These are phyloP conservation scores for Troides aeacus DNA, from an alignment of 2,888 invertebrate species.

Conservation along the genomic window DNA sequence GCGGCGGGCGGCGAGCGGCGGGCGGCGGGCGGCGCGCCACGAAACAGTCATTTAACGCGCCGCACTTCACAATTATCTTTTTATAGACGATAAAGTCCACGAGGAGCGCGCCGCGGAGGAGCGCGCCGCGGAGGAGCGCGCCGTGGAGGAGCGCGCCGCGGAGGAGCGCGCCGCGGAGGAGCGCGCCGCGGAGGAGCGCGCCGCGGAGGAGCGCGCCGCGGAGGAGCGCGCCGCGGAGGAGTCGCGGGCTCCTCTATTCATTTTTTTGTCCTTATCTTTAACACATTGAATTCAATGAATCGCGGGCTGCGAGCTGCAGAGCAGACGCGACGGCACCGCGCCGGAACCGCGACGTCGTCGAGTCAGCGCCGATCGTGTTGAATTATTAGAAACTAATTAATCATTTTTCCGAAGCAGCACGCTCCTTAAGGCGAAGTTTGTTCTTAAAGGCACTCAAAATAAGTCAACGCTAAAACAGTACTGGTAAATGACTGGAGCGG, in stretches of 20 bases:
- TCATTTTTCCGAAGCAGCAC: no score
- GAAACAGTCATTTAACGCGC: constrained; percentile 9
- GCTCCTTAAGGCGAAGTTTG: no score
- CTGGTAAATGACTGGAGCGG: no score
- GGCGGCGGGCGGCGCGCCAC: constrained; percentile 8
- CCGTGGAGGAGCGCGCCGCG: neutral
- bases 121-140: neutral
- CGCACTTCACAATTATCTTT: constrained; percentile 18
- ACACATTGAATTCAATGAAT: neutral
- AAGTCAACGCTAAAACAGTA: no score
- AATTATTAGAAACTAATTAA: no score
- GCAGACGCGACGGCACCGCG: no score
- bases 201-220: neutral
- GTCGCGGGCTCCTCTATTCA: neutral
- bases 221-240: neutral
- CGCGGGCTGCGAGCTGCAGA: no score
- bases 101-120: neutral
- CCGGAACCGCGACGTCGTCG: no score
- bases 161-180: neutral
- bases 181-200: neutral
- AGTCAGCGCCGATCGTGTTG: no score
- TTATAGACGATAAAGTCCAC: constrained; percentile 20
- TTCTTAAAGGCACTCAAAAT: no score
- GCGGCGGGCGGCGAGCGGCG: no score
- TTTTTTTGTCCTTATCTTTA: constrained; percentile 11